Evolutionary conservation across 2,888 invertebrate species (phyloP), one percentile per base, ranked within the genome.

Genomic region (Hedya salicella): DNA sequence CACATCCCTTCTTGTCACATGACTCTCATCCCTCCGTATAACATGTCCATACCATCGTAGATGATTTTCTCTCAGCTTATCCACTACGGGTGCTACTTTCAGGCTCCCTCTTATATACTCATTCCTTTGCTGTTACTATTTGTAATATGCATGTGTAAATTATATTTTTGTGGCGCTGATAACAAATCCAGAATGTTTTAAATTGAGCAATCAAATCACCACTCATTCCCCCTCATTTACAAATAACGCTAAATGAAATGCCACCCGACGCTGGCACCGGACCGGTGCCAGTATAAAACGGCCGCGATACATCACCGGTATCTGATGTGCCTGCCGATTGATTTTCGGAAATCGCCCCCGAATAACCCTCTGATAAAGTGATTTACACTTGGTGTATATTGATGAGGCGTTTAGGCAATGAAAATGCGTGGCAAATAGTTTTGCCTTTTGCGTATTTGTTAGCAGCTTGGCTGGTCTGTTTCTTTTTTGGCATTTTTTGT

Each of bases 331-430:
- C 75, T 76, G 73, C 73, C 84, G 86, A 87, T 86, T 86, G 87
- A 86, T 86, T 87, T 86, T 83, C 84, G 86, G 87, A 86, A 87
- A 87, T 87, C 86, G 81, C 79, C 82, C 76, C 80, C 79, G 81
- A 86, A 85, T 84, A 79, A 80, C 79, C 82, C 81, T 72, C 73
- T 76, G 83, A 84, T 82, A 78, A 81, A 83, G 86, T 87, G 85
- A 86, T 87, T 87, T 86, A 87, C 83, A 72, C 78, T 60, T 61
- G 69, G n/a, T 61, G 82, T 77, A 79, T 67, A 86, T 76, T 40
- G 79, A 0, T 39, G 0, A 2, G 0, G 2, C 40, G 68, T 44
- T 62, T 65, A 59, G 44, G 32, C 3, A 77, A 53, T 69, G 3
- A 9, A 19, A 42, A 2, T n/a, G 49, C 14, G 6, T 2, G n/a